phyloP scores from a whole-genome alignment of 2,113 vertebrate species.

The Myotis lucifugus region DNA sequence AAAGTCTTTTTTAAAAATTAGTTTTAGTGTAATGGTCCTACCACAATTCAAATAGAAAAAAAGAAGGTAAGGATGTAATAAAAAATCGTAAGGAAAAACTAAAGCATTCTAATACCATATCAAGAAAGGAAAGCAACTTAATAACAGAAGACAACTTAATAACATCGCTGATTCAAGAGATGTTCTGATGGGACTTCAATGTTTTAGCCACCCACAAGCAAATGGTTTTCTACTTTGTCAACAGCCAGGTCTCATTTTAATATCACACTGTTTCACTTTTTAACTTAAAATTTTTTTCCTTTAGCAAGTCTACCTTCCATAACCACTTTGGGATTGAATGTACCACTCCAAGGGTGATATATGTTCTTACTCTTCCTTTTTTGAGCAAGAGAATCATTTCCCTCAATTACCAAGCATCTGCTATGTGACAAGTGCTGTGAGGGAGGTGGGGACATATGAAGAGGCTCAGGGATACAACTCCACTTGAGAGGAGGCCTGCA shows the following conservation, averaged over 20 bases:
- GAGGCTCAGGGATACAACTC: neutral
- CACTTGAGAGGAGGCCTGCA: neutral
- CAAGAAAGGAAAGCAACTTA: neutral
- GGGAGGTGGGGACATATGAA: neutral
- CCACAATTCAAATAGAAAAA: neutral
- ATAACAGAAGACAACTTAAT: neutral
- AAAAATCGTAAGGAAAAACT: neutral
- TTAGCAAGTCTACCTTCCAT: neutral
- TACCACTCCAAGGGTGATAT: neutral
- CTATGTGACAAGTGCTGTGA: neutral
- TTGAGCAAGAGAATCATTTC: neutral
- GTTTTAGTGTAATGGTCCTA: neutral
- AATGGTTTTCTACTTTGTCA: neutral
- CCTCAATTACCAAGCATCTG: neutral
- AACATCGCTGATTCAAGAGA: neutral
- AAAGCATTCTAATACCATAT: neutral
- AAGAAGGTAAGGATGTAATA: neutral
- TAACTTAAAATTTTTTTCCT: neutral
- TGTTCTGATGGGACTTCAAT: neutral
- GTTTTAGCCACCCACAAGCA: neutral
- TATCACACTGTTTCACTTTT: neutral
- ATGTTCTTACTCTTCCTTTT: neutral
- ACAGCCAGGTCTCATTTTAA: slow-evolving; percentile 13
- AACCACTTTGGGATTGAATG: neutral
- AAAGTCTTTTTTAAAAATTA: neutral